Evolutionary conservation across 2,888 invertebrate genomes (phyloP), one percentile per base, ranked within the genome.

Genomic region (Mythimna albipuncta): DNA sequence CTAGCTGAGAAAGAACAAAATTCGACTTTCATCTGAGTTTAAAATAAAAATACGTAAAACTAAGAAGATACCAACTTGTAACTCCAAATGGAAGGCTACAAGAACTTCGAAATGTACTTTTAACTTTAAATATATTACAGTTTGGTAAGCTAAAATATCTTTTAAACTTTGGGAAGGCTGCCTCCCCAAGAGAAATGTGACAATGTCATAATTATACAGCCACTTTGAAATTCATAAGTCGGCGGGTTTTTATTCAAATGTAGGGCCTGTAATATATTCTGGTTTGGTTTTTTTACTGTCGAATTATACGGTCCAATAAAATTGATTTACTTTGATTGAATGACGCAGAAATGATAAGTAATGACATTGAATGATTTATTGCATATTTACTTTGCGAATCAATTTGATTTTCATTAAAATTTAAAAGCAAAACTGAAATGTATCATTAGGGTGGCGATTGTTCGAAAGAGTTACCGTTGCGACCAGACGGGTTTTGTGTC

Each of bases 51-150:
- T 52, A 52, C 44, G 9, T 19, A 21, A 35, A 74, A 80, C 61
- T 64, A 44, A 50, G 59, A 65, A 57, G 72, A 44, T 52, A 52
- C 26, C 38, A 72, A 52, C 57, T 58, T 35, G 55, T 72, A 41
- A 32, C 61, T 50, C 50, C 41, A 72, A 78, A 55, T 57, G n/a
- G 57, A 52, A 52, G 19, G 11, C 50, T 62, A 38, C 41, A n/a
- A 41, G 41, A 57, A 77, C 61, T 62, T 75, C 10, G 2, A 26
- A 61, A 80, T 52, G n/a, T 65, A 62, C 55, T 80, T 80, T 75
- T 19, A 26, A 75, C 76, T 77, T 80, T 80, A 80, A 77, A 80
- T 80, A 80, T 75, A 65, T 80, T 52, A 77, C 65, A 73, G 26
- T 76, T 64, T 62, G 35, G 38, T 57, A 65, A 16, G 41, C 41